Percentiles rank a stretch among this genome's conserved stretches.
Conservation (phyloP, 2,113 vertebrate species). For the Nematolebias whitei region DNA sequence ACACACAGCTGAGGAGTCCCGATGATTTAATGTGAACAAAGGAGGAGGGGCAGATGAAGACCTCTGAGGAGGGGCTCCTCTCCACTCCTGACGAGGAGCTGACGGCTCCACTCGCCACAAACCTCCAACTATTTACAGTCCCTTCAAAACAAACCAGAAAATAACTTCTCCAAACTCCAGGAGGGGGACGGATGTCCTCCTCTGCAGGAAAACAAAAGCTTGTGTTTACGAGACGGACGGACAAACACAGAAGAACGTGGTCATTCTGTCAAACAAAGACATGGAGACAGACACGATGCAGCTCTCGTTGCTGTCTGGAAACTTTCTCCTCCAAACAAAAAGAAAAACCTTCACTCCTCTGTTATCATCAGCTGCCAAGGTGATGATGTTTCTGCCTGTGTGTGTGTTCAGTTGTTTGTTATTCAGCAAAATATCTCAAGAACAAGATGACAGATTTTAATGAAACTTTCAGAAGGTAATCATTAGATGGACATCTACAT, state of each 20-base stretch:
- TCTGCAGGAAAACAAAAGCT: constrained; percentile 55
- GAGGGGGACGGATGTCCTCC: constrained; percentile 29
- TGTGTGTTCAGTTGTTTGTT: not conserved
- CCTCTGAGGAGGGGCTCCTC: constrained; percentile 42
- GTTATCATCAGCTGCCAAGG: too few relatives aligned
- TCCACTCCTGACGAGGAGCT: constrained; percentile 29
- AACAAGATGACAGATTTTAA: too few relatives aligned
- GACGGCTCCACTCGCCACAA: constrained; percentile 49
- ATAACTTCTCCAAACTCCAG: constrained; percentile 51
- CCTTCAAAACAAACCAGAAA: constrained; percentile 57
- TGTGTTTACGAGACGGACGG: constrained; percentile 52
- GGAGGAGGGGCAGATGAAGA: constrained; percentile 38
- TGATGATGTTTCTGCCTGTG: not conserved
- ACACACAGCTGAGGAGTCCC: constrained; percentile 9
- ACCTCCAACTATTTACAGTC: constrained; percentile 62
- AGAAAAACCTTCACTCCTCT: not conserved
- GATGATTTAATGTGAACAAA: constrained; percentile 24
- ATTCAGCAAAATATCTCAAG: too few relatives aligned
- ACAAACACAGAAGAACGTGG: constrained; percentile 66
- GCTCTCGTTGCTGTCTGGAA: constrained; percentile 31
- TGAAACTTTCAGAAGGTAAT: too few relatives aligned
- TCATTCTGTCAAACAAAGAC: constrained; percentile 45
- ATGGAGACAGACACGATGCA: constrained; percentile 14
- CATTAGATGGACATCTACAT: too few relatives aligned
- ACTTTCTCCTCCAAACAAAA: constrained; percentile 22